phyloP scores from a whole-genome alignment of 2,113 vertebrate genomes.

The Dermatemys mawii region DNA sequence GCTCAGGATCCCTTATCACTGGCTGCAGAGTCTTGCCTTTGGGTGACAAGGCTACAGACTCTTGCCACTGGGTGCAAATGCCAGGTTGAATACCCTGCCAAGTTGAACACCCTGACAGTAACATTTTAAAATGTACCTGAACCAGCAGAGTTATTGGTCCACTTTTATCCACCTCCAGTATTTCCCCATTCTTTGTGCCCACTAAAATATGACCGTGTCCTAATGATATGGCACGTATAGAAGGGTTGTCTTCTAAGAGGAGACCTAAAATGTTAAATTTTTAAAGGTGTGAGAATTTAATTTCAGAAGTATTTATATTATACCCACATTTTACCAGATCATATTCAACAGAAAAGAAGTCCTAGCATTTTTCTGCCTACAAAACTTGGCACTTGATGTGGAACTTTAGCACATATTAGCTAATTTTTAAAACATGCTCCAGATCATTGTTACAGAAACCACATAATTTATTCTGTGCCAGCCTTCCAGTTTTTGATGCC shows the following conservation, averaged over 20 bases:
- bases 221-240: constrained; percentile 98
- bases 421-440: not conserved
- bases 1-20: not conserved
- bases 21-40: not conserved
- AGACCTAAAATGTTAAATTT: constrained; percentile 83
- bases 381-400: not conserved
- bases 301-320: not conserved
- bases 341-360: not conserved
- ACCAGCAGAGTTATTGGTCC: constrained; percentile 93
- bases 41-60: not conserved
- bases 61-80: not conserved
- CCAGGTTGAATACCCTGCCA: no score
- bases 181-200: constrained; percentile 98
- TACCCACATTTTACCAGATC: not conserved
- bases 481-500: not conserved
- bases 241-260: constrained; percentile 98
- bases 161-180: constrained; percentile 97
- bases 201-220: constrained; percentile 98
- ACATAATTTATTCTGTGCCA: not conserved
- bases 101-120: not conserved
- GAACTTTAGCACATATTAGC: not conserved
- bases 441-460: not conserved
- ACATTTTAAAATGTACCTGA: constrained; percentile 76
- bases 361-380: not conserved
- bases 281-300: constrained; percentile 9